Evolutionary conservation across 2,113 vertebrate species (phyloP), one percentile per base, ranked within the genome.

Genomic region (Nyctereutes procyonoides): DNA sequence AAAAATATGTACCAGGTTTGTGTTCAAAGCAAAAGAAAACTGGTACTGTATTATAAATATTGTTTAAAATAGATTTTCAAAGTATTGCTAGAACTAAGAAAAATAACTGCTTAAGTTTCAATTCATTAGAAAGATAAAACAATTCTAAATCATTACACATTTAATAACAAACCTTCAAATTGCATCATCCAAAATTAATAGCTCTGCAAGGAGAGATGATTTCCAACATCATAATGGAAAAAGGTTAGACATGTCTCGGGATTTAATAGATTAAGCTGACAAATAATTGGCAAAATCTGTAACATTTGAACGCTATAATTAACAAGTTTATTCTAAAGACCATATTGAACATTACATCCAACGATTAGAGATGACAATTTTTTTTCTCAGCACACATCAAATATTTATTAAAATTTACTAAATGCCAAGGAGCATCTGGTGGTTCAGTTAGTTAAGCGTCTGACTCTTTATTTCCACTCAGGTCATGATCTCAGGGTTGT

Each of bases 1-100:
- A 88, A 83, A 90, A 92, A 62, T 3, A 51, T 17, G 9, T 88
- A 79, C 16, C 19, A 58, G 24, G 7, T 38, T 38, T 82, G 55
- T 55, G 9, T 51, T 79, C 35, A 80, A 94, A 94, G 20, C n/a
- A 80, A 83, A 96, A 94, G 38, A 92, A 92, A 97, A 62, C 10
- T 88, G 30, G 2, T 83, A 20, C 26, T 58, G 19, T 30, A 60
- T 79, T 60, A 30, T 80, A 88, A 84, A 84, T 56, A 91, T 22
- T 67, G 3, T 53, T 62, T 32, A 90, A 95, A 87, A 77, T 62
- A 51, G 32, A 87, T 30, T 87, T 87, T 76, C n/a, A 95, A 82
- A 90, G 16, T 28, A 95, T 62, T 90, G 35, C 15, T 77, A 65
- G 7, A 87, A 58, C 15, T 90, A 90, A 93, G 87, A 87, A 96